phyloP scores from a whole-genome alignment of 2,888 invertebrate species.

The Gastracanthus pulcherrimus region DNA sequence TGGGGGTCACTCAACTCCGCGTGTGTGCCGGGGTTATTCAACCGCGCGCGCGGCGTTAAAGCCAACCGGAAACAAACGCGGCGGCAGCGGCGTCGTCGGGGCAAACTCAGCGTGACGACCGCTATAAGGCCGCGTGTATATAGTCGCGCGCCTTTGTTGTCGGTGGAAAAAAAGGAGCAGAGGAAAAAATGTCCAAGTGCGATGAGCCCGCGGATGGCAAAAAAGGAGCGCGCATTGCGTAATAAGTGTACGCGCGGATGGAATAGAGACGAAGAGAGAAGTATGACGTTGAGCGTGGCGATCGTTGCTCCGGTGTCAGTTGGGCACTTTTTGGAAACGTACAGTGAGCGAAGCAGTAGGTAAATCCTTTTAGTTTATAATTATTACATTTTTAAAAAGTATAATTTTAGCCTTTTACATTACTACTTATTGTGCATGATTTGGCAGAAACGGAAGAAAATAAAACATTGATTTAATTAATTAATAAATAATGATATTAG shows the following conservation, averaged over 20 bases:
- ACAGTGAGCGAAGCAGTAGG: too few species aligned
- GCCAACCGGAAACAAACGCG: conserved; percentile 46
- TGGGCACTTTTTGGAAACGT: too few species aligned
- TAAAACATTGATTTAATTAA: too few species aligned
- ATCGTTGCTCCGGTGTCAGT: neutral
- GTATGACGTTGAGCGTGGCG: conserved; percentile 4
- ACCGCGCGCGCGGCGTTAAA: conserved; percentile 26
- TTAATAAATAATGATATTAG: neutral
- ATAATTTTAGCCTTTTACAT: too few species aligned
- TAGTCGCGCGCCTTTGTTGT: conserved; percentile 6
- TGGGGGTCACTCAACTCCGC: conserved; percentile 45
- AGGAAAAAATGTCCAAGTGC: neutral
- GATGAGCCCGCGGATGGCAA: neutral
- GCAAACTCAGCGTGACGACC: conserved; percentile 35
- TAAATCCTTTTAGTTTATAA: too few species aligned
- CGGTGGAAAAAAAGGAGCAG: neutral
- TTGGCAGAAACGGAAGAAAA: too few species aligned
- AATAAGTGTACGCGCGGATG: neutral
- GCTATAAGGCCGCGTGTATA: neutral
- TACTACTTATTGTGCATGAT: too few species aligned
- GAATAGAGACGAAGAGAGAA: neutral
- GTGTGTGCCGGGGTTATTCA: conserved; percentile 49
- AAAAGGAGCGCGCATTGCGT: neutral
- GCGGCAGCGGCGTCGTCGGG: conserved; percentile 15
- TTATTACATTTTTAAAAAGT: too few species aligned